Evolutionary conservation across 2,113 vertebrate genomes (phyloP), one percentile per base, ranked within the genome.

Genomic region (Todiramphus chloris): DNA sequence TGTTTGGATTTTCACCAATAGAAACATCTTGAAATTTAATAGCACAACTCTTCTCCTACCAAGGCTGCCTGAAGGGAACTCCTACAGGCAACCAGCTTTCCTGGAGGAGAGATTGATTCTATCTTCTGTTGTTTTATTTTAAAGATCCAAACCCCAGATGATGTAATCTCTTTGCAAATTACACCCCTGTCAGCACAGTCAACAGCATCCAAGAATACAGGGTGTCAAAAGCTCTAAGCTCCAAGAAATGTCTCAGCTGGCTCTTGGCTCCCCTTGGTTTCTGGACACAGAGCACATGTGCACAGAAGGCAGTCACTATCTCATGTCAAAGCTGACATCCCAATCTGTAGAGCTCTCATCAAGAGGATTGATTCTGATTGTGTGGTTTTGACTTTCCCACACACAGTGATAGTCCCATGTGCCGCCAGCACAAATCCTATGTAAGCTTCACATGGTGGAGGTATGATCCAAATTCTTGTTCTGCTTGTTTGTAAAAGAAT

Each of bases 41-140:
- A 91, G 72, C 53, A 59, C 41, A 87, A 50, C 43, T 63, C 12
- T 44, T 59, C 33, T 46, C 51, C 13, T 53, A 58, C 48, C 31
- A 48, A 68, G 18, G 30, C 64, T 89, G 51, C 74, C 78, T 82
- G 35, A 89, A 82, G 35, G 14, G 16, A 91, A 48, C 27, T 82
- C 9, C 3, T 44, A 18, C 60, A 77, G 60, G 35, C 76, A 91
- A 86, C n/a, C 55, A 76, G 25, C 55, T 83, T 58, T 82, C 86
- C 51, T 74, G 53, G 28, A 96, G 51, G 33, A 78, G 60, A 85
- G 44, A 33, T 25, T 86, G 17, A 62, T 44, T 83, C 74, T 11
- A 17, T 72, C 27, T 89, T 89, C 59, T 56, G 35, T 33, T 92
- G 69, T 56, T 91, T 93, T 86, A 75, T 94, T 95, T 85, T 53